These are phyloP conservation scores for Pycnomerus fuliginosus DNA, from an alignment of 2,888 invertebrate species.

Conservation along the genomic window DNA sequence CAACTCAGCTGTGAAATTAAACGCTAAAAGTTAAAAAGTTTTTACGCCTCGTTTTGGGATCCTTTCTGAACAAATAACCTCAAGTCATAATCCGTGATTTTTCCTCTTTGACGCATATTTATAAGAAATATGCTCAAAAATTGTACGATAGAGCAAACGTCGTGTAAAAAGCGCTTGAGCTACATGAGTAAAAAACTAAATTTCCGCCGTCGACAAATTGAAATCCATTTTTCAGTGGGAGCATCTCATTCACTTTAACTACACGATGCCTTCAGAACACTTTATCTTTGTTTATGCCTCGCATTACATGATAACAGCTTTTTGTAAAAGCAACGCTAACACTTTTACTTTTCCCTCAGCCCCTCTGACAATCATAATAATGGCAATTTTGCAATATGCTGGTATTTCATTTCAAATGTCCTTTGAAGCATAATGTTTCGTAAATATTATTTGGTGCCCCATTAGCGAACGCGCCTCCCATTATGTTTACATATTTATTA, in stretches of 20 bases:
- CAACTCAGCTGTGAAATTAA: slow-evolving; percentile 45
- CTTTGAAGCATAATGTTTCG: slow-evolving; percentile 7
- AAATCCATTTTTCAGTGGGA: slow-evolving; percentile 40
- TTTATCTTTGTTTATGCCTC: slow-evolving; percentile 30
- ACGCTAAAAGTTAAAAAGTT: slow-evolving; percentile 39
- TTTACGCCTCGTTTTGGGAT: slow-evolving; percentile 8
- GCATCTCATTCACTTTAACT: slow-evolving; percentile 27
- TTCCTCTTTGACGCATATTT: too few species aligned
- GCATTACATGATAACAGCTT: slow-evolving; percentile 24
- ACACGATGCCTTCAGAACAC: slow-evolving; percentile 15
- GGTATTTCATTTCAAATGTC: too few species aligned
- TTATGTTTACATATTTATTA: slow-evolving; percentile 17
- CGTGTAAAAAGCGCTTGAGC: slow-evolving; percentile 23
- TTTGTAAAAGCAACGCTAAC: slow-evolving; percentile 1
- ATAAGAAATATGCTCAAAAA: too few species aligned
- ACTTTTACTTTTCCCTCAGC: neutral
- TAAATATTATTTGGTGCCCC: slow-evolving; percentile 8
- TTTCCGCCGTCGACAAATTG: slow-evolving; percentile 43
- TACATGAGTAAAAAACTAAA: slow-evolving; percentile 36
- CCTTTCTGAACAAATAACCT: slow-evolving; percentile 12
- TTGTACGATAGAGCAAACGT: neutral
- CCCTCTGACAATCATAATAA: slow-evolving; percentile 2
- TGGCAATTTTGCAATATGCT: slow-evolving; percentile 3
- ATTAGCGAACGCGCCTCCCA: slow-evolving; percentile 10
- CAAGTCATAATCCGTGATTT: slow-evolving; percentile 8